These are phyloP conservation scores for Allenopithecus nigroviridis DNA, from an alignment of 2,797 vertebrate genomes.

Conservation along the genomic window DNA sequence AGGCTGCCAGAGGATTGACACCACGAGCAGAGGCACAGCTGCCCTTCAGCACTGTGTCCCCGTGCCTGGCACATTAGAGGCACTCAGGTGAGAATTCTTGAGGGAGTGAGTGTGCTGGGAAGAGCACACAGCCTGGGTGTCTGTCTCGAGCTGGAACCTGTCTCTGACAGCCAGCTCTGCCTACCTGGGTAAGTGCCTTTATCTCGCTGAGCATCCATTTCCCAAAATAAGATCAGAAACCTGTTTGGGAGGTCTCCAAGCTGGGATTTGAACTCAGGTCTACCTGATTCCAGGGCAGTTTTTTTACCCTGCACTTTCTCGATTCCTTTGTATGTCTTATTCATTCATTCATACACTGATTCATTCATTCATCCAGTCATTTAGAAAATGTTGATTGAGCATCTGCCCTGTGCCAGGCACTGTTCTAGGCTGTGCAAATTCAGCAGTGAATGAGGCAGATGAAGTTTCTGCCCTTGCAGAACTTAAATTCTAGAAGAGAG, in stretches of 20 bases:
- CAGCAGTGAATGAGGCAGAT: neutral
- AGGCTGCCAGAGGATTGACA: neutral
- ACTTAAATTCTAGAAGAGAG: neutral
- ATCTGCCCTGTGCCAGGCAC: neutral
- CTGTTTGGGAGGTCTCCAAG: neutral
- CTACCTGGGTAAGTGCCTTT: neutral
- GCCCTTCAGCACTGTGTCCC: neutral
- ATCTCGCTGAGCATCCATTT: neutral
- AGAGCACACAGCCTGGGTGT: neutral
- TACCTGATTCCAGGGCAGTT: neutral
- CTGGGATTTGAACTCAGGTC: neutral
- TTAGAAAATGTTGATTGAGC: neutral
- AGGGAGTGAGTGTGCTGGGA: fast-evolving
- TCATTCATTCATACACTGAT: too few relatives aligned
- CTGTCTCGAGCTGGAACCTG: neutral
- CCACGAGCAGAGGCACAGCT: neutral
- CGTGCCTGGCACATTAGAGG: fast-evolving
- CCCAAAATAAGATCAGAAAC: neutral
- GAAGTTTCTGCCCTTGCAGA: fast-evolving
- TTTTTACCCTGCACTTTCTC: too few relatives aligned
- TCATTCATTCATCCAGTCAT: too few relatives aligned
- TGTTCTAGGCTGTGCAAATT: neutral
- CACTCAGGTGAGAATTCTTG: neutral
- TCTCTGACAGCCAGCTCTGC: neutral
- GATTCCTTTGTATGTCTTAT: neutral